Evolutionary conservation across 2,888 invertebrate species (phyloP).

Genomic region (Empis stercorea): DNA sequence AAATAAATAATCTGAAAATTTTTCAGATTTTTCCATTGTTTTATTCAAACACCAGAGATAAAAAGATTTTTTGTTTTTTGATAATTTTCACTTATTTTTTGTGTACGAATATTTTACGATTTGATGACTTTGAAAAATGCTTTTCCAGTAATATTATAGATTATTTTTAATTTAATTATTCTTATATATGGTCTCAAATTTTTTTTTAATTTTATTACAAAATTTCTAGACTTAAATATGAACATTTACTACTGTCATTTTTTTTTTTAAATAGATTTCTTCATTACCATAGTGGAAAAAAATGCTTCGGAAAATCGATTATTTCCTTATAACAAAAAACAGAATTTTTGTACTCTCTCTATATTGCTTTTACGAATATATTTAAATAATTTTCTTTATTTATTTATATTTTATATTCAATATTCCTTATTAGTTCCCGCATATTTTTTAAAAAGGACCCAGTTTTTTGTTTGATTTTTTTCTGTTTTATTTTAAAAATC

Average conservation of each 20-base stretch:
- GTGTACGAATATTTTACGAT: not conserved
- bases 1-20: slow-evolving; percentile 68
- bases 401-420: no score
- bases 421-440: no score
- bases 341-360: not conserved
- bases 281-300: no score
- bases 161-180: not conserved
- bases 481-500: no score
- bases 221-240: not conserved
- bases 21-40: slow-evolving; percentile 48
- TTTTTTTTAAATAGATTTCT: no score
- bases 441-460: no score
- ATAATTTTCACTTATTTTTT: not conserved
- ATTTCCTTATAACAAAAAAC: no score
- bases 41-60: slow-evolving; percentile 10
- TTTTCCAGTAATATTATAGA: not conserved
- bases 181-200: no score
- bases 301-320: no score
- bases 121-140: not conserved
- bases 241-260: not conserved
- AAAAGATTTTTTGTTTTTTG: not conserved
- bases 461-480: no score
- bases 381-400: no score
- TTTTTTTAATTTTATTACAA: not conserved
- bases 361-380: not conserved